These are phyloP conservation scores for Drosophila saltans DNA, from an alignment of 1,140 invertebrate genomes.

Conservation along the genomic window DNA sequence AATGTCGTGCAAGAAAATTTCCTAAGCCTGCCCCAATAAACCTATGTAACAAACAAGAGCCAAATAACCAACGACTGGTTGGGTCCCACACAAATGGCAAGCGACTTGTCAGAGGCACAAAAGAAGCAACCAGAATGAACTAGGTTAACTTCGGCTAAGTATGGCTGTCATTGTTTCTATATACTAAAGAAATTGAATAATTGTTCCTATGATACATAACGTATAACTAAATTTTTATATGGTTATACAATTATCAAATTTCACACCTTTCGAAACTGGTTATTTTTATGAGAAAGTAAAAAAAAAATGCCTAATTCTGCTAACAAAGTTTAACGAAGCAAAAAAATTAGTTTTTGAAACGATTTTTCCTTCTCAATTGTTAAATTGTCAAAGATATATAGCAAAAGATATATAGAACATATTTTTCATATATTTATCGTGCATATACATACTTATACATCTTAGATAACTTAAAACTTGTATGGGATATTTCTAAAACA, in stretches of 20 bases:
- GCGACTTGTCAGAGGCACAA: conserved; percentile 43
- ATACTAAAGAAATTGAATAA: not conserved
- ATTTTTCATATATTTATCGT: no score
- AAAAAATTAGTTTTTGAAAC: no score
- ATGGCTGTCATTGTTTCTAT: not conserved
- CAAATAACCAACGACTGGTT: not conserved
- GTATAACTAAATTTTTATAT: not conserved
- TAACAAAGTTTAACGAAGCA: no score
- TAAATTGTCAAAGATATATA: no score
- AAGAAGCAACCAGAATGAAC: conserved; percentile 42
- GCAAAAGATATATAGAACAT: no score
- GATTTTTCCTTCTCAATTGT: no score
- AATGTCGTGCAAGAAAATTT: conserved; percentile 52
- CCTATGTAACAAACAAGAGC: not conserved
- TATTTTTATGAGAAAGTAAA: not conserved
- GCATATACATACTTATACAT: no score
- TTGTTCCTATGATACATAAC: no score
- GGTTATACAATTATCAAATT: not conserved
- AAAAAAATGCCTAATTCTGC: no score
- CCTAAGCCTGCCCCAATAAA: conserved; percentile 45
- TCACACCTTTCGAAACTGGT: not conserved
- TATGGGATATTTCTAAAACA: no score
- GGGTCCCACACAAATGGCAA: conserved; percentile 41
- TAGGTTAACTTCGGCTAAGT: not conserved
- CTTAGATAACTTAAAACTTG: no score